phyloP scores from a whole-genome alignment of 2,888 invertebrate genomes.

The Acanthoscelides obtectus region DNA sequence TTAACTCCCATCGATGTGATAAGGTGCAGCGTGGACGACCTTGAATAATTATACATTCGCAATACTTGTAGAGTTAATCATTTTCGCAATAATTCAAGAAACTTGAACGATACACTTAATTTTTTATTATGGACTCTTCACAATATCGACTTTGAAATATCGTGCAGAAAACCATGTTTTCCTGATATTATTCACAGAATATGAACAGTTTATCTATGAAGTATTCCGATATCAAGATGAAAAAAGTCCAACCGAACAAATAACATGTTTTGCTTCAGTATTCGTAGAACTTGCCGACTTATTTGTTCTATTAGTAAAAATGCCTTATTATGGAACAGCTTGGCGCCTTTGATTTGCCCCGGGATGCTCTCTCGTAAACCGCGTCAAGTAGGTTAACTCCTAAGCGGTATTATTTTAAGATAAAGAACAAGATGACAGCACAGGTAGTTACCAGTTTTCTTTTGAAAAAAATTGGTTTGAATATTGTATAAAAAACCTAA shows the following conservation, averaged over 20 bases:
- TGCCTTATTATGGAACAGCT: no score
- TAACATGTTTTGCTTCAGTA: not conserved
- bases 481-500: no score
- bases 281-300: not conserved
- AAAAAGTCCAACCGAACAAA: not conserved
- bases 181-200: no score
- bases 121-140: no score
- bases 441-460: no score
- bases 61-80: not conserved
- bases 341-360: no score
- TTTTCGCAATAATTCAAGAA: not conserved
- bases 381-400: no score
- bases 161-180: no score
- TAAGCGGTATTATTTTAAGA: no score
- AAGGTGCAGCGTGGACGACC: not conserved
- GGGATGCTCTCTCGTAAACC: no score
- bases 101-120: not conserved
- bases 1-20: not conserved
- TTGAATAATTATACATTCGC: not conserved
- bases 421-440: no score
- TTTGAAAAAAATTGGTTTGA: no score
- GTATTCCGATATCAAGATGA: not conserved
- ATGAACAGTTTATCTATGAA: not conserved
- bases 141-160: not conserved
- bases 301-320: not conserved